phyloP scores from a whole-genome alignment of 2,113 vertebrate genomes.

The Bos taurus region ARS-UCD2.0 NC_037351.1:2974501-2975000 shows the following conservation, averaged over 20 bases:
- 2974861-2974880: not conserved
- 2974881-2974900: not conserved
- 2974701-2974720: not conserved
- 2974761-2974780: not conserved
- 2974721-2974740: rapidly evolving
- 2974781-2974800: not conserved
- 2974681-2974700: not conserved
- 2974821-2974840: not conserved
- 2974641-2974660: not conserved
- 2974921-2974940: not conserved
- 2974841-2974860: not conserved
- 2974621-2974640: rapidly evolving
- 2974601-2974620: not conserved
- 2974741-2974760: not conserved
- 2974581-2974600: not conserved
- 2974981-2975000: not conserved
- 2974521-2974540: not conserved
- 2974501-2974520: not conserved
- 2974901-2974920: not conserved
- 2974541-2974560: not conserved
- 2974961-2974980: not conserved
- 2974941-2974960: not conserved
- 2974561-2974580: not conserved
- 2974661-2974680: not conserved
- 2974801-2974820: not conserved